Evolutionary conservation across 1,140 invertebrate species (phyloP).

Genomic region (Steinernema feltiae): DNA sequence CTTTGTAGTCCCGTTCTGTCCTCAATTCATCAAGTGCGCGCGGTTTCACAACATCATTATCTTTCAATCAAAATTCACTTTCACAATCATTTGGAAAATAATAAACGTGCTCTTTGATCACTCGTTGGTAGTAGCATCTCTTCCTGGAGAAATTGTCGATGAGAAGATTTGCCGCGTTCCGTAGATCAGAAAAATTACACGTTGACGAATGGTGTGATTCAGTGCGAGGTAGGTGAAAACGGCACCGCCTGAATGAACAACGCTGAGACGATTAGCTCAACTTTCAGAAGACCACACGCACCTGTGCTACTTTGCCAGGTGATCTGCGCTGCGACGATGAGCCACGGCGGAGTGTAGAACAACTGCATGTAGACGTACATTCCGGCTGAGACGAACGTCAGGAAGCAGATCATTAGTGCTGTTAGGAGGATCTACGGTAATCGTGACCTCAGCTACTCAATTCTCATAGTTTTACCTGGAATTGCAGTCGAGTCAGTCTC

Average conservation of each 20-base stretch:
- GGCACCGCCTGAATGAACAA: not conserved
- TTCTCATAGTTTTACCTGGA: not conserved
- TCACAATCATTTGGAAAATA: too few relatives aligned
- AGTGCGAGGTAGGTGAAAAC: not conserved
- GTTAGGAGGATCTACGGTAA: not conserved
- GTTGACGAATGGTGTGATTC: not conserved
- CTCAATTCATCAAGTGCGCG: too few relatives aligned
- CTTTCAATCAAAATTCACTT: too few relatives aligned
- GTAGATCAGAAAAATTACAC: not conserved
- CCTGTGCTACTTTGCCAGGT: not conserved
- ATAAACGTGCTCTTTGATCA: too few relatives aligned
- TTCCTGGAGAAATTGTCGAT: too few relatives aligned
- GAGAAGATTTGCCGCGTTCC: not conserved
- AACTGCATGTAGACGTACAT: not conserved
- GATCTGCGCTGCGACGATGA: not conserved
- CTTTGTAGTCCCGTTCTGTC: too few relatives aligned
- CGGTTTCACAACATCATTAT: too few relatives aligned
- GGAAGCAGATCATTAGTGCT: not conserved
- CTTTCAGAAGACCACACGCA: too few relatives aligned
- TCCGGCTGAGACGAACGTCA: not conserved
- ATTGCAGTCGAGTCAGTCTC: not conserved
- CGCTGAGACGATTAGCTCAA: not conserved
- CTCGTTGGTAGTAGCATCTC: too few relatives aligned
- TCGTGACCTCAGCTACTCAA: not conserved
- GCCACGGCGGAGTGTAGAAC: not conserved